Percentiles rank a stretch among this genome's conserved stretches.
These are phyloP conservation scores for Pandion haliaetus DNA, from an alignment of 2,113 vertebrate species.

Conservation along the genomic window DNA sequence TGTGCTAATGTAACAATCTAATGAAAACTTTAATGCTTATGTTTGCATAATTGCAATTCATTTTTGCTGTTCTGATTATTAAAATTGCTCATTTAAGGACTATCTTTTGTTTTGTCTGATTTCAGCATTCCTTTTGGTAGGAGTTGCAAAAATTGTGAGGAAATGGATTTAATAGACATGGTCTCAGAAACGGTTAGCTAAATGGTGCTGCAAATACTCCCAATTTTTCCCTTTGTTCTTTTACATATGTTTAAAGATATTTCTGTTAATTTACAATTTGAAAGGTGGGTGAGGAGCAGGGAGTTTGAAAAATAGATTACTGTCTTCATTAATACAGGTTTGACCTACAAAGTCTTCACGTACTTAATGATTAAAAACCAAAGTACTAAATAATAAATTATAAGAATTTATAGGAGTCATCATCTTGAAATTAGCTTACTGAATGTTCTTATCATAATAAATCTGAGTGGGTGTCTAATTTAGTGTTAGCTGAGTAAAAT, in stretches of 20 bases:
- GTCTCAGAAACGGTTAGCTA: constrained; percentile 56
- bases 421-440: constrained; percentile 88
- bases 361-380: constrained; percentile 86
- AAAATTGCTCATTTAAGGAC: constrained; percentile 51
- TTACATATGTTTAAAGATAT: constrained; percentile 82
- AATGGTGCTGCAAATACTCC: constrained; percentile 43
- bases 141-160: constrained; percentile 21
- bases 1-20: constrained; percentile 58
- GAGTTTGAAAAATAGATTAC: constrained; percentile 86
- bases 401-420: constrained; percentile 89
- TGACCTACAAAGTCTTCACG: constrained; percentile 89
- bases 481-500: constrained; percentile 86
- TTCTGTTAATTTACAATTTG: constrained; percentile 84
- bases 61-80: constrained; percentile 50
- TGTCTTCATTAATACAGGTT: constrained; percentile 87
- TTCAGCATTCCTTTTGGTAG: constrained; percentile 50
- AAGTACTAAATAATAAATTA: constrained; percentile 91
- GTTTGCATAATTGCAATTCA: constrained; percentile 60
- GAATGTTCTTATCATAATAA: constrained; percentile 90
- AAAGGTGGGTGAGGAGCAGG: constrained; percentile 80
- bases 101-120: constrained; percentile 48
- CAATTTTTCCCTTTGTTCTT: constrained; percentile 70
- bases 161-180: constrained; percentile 62
- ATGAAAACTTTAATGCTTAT: constrained; percentile 59
- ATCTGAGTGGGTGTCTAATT: constrained; percentile 85